phyloP scores from a whole-genome alignment of 2,888 invertebrate species.

The Cheilosia soror region DNA sequence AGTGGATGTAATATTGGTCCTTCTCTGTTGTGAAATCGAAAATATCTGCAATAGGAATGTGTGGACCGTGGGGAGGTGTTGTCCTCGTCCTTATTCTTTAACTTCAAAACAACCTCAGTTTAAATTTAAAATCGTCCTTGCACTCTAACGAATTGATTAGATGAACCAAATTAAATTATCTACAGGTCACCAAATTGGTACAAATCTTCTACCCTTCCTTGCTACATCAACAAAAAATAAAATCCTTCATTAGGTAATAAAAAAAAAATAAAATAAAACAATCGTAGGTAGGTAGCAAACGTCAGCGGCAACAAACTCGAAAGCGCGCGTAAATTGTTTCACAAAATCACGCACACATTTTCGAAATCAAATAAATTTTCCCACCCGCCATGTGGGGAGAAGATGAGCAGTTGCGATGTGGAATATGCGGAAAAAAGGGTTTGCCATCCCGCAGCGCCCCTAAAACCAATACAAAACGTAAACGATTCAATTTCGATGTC shows the following conservation, averaged over 20 bases:
- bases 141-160: too few relatives aligned
- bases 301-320: constrained; percentile 2
- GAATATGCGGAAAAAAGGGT: not conserved
- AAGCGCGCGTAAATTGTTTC: constrained; percentile 27
- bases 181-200: too few relatives aligned
- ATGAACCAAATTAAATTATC: too few relatives aligned
- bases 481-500: constrained; percentile 50
- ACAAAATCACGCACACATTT: constrained; percentile 57
- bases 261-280: constrained; percentile 43
- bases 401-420: too few relatives aligned
- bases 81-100: too few relatives aligned
- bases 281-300: constrained; percentile 22
- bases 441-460: not conserved
- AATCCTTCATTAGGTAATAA: not conserved
- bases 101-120: too few relatives aligned
- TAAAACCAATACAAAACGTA: constrained; percentile 13
- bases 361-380: constrained; percentile 52
- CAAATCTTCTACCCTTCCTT: too few relatives aligned
- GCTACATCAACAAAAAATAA: not conserved
- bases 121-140: too few relatives aligned
- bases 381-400: not conserved
- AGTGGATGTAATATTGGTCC: too few relatives aligned
- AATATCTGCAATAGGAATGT: too few relatives aligned
- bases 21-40: too few relatives aligned
- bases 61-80: too few relatives aligned